phyloP scores from a whole-genome alignment of 2,888 invertebrate species.

The Resseliella maxima region DNA sequence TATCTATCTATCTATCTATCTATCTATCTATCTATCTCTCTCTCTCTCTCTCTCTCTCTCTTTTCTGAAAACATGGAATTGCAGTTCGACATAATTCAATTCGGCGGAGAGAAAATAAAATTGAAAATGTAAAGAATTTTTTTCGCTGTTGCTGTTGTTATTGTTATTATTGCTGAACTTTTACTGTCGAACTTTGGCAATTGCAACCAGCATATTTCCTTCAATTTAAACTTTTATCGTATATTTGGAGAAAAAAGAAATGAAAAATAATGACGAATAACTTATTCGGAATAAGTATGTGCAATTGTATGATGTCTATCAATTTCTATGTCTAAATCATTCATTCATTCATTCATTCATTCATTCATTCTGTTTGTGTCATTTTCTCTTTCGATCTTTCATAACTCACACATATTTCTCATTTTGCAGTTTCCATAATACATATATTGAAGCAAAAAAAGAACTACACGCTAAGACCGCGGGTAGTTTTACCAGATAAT shows the following conservation, averaged over 20 bases:
- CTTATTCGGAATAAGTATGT: too few relatives aligned
- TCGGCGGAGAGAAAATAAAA: background rate
- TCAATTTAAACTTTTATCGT: too few relatives aligned
- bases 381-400: background rate
- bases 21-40: background rate
- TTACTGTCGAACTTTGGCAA: background rate
- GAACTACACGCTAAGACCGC: constrained; percentile 75
- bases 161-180: background rate
- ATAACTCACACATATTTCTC: background rate
- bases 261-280: background rate
- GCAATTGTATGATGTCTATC: too few relatives aligned
- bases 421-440: constrained; percentile 8
- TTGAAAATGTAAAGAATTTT: background rate
- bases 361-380: too few relatives aligned
- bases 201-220: too few relatives aligned
- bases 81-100: background rate
- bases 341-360: too few relatives aligned
- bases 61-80: too few relatives aligned
- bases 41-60: background rate
- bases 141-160: background rate
- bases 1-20: background rate
- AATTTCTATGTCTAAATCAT: too few relatives aligned
- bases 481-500: constrained; percentile 77
- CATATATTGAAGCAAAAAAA: constrained; percentile 67
- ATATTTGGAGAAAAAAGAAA: too few relatives aligned